Conservation (phyloP, 2,797 vertebrate species). For the Cossypha niveicapilla region DNA sequence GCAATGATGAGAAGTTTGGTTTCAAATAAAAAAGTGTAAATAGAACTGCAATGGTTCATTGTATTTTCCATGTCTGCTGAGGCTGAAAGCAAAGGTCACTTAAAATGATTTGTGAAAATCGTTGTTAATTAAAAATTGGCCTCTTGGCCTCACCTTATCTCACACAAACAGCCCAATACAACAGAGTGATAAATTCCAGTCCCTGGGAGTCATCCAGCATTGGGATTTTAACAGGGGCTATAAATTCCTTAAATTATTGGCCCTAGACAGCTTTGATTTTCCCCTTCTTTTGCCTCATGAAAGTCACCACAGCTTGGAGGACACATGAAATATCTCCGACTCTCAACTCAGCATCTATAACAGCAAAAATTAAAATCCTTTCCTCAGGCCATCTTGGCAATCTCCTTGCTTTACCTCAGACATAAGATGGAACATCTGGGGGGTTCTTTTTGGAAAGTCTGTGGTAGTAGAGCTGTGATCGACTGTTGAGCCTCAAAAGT, state of each 20-base stretch:
- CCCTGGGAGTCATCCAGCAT: not conserved
- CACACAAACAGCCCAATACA: not conserved
- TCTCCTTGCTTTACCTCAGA: not conserved
- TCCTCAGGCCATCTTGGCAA: not conserved
- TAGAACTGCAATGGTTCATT: not conserved
- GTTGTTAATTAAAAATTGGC: not conserved
- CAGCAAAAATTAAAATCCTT: not conserved
- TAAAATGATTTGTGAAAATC: constrained; percentile 18
- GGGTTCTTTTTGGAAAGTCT: not conserved
- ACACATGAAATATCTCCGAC: not conserved
- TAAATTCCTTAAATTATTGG: constrained; percentile 9
- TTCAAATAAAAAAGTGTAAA: not conserved
- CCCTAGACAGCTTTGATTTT: not conserved
- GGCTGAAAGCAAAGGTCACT: not conserved
- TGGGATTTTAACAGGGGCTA: not conserved
- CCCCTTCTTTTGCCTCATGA: not conserved
- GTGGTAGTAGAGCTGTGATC: not conserved
- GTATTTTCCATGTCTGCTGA: not conserved
- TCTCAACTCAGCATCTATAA: not conserved
- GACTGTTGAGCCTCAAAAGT: not conserved
- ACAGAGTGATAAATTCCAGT: constrained; percentile 6
- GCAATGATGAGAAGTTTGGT: not conserved
- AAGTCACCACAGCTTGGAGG: not conserved
- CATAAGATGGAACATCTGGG: accelerated
- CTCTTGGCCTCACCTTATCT: constrained; percentile 9